Evolutionary conservation across 1,140 invertebrate genomes (phyloP), one percentile per base, ranked within the genome.

Genomic region (Drosophila triauraria): DNA sequence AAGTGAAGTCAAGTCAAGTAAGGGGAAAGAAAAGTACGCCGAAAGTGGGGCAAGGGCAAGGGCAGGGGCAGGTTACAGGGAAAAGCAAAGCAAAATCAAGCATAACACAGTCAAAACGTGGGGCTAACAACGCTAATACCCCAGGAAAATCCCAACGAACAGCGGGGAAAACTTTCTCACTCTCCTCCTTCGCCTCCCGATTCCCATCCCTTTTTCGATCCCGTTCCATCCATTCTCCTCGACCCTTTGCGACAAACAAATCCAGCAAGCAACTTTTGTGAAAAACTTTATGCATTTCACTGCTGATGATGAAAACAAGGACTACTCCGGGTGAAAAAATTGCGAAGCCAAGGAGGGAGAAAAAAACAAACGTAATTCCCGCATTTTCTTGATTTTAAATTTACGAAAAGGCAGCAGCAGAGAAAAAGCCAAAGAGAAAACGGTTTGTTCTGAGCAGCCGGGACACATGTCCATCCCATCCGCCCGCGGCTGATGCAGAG

Each of bases 211-310:
- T 62, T 35, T 35, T 64, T 40, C 15, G 38, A 53, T 51, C 30
- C 47, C 56, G 54, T 27, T 27, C 68, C 30, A 62, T 30, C 42
- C 15, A 42, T 57, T 54, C 43, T 17, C 59, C 7, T 44, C 82
- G 82, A 86, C 76, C 83, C 80, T 88, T 87, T 81, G 84, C 70
- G 84, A 87, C 84, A 88, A 88, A 88, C 84, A 88, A 88, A 88
- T 88, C 84, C 84, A 88, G 82, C 77, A 70, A 83, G 64, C 80
- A 90, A 90, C 85, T 90, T 90, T 90, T 80, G 65, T 71, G 78
- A 59, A 75, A 88, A 88, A 88, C 85, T 90, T 88, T 88, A 88
- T 88, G 85, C 84, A 87, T 87, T 88, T 88, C 85, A 80, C 69
- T 84, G 84, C 64, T 75, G 79, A 88, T 87, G 84, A 84, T 88